Conservation (phyloP, 23 tunicate species). For the Styela clava region DNA sequence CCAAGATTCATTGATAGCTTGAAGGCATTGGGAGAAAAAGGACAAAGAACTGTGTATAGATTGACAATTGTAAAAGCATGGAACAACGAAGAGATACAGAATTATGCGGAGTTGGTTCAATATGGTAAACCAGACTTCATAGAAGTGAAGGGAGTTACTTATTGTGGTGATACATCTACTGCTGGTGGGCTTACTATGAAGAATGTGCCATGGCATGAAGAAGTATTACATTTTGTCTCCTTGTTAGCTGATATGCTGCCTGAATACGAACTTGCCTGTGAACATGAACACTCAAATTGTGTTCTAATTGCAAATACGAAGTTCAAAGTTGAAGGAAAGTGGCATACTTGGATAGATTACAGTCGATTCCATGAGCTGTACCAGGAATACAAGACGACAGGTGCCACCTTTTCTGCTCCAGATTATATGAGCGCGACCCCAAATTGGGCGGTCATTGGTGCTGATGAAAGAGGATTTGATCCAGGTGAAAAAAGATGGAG, state of each 20-base stretch:
- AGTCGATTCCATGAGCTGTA: constrained; percentile 71
- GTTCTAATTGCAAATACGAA: constrained; percentile 68
- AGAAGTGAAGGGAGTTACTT: constrained; percentile 95
- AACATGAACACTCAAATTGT: constrained; percentile 99
- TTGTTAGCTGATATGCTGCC: constrained; percentile 46
- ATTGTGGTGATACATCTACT: constrained; percentile 87
- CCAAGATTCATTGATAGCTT: constrained; percentile 87
- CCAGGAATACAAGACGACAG: constrained; percentile 52
- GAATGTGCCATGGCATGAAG: constrained; percentile 99
- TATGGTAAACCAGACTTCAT: constrained; percentile 93
- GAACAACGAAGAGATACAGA: constrained; percentile 83
- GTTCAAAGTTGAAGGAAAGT: constrained; percentile 44
- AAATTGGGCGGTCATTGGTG: constrained; percentile 73
- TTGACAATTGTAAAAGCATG: constrained; percentile 91
- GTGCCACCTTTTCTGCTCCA: constrained; percentile 46
- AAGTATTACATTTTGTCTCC: constrained; percentile 72
- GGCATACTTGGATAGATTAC: constrained; percentile 91
- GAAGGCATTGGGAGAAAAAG: constrained; percentile 80
- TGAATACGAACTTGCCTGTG: constrained; percentile 82
- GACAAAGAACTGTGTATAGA: constrained; percentile 95
- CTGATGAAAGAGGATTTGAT: constrained; percentile 85
- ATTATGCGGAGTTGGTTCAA: constrained; percentile 74
- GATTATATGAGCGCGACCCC: constrained; percentile 78
- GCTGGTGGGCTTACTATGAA: constrained; percentile 85
- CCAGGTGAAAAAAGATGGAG: constrained; percentile 80